Percentiles rank a stretch among this genome's conserved stretches.
Evolutionary conservation across 2,797 vertebrate species (phyloP).

Genomic region (Muraenolepis orangiensis): DNA sequence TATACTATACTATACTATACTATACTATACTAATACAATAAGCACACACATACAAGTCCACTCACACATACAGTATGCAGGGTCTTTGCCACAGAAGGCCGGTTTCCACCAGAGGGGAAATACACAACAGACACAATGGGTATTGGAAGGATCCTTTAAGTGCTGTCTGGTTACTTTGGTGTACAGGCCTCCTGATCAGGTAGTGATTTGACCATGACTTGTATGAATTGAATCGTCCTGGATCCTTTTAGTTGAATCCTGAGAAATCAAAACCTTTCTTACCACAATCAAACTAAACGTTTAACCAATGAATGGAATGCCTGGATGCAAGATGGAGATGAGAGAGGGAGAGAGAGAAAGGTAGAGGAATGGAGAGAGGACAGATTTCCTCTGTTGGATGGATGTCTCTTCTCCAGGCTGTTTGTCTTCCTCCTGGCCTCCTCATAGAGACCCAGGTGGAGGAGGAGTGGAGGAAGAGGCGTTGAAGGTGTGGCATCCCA

Average conservation of each 20-base stretch:
- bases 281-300: conserved; percentile 16
- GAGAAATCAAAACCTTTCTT: conserved; percentile 31
- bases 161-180: conserved; percentile 9
- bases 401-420: conserved; percentile 51
- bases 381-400: conserved; percentile 62
- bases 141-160: conserved; percentile 9
- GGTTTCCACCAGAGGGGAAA: neutral
- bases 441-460: conserved; percentile 36
- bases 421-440: conserved; percentile 57
- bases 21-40: too few species aligned
- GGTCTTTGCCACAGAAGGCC: neutral
- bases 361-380: conserved; percentile 29
- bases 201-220: conserved; percentile 7
- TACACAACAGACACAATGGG: neutral
- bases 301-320: conserved; percentile 31
- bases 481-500: conserved; percentile 52
- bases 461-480: conserved; percentile 23
- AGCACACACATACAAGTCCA: neutral
- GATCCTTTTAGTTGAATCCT: conserved; percentile 1
- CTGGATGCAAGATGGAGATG: conserved; percentile 33
- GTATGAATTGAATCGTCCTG: conserved; percentile 10
- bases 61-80: neutral
- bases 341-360: conserved; percentile 35
- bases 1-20: too few species aligned
- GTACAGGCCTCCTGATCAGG: conserved; percentile 19